These are phyloP conservation scores for Entelurus aequoreus DNA, from an alignment of 2,113 vertebrate genomes.

Conservation along the genomic window DNA sequence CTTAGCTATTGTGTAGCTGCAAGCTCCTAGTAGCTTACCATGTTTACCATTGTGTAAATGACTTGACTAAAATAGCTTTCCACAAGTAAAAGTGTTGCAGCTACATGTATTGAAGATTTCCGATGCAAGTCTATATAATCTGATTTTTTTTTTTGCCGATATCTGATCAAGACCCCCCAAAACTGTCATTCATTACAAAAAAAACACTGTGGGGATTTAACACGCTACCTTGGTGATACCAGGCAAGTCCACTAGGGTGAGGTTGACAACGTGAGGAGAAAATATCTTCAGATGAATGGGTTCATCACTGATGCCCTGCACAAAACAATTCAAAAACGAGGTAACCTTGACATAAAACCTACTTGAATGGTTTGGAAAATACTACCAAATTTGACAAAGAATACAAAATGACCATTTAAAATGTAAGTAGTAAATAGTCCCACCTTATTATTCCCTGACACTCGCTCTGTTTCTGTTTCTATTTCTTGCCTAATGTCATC, in stretches of 20 bases:
- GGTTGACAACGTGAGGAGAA: conserved; percentile 92
- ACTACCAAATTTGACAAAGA: neutral
- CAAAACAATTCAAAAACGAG: conserved; percentile 17
- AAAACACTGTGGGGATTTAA: neutral
- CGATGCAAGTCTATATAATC: too few species aligned
- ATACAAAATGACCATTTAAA: neutral
- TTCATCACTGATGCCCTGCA: conserved; percentile 93
- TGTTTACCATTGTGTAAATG: too few species aligned
- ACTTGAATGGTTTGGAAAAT: neutral
- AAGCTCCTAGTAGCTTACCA: too few species aligned
- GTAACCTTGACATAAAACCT: too few species aligned
- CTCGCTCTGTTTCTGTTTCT: conserved; percentile 90
- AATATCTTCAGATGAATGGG: conserved; percentile 98
- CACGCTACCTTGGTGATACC: conserved; percentile 89
- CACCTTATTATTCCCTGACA: conserved; percentile 97
- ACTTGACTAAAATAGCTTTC: too few species aligned
- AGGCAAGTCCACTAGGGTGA: conserved; percentile 96
- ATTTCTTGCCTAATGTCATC: conserved; percentile 98
- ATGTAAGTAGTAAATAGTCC: neutral
- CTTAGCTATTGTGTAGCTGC: too few species aligned
- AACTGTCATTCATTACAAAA: conserved; percentile 3
- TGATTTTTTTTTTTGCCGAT: too few species aligned
- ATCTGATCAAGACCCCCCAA: too few species aligned
- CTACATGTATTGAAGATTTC: too few species aligned
- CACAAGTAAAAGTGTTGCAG: too few species aligned